Conservation (phyloP, 2,113 vertebrate genomes). For the Herpailurus yagouaroundi region DNA sequence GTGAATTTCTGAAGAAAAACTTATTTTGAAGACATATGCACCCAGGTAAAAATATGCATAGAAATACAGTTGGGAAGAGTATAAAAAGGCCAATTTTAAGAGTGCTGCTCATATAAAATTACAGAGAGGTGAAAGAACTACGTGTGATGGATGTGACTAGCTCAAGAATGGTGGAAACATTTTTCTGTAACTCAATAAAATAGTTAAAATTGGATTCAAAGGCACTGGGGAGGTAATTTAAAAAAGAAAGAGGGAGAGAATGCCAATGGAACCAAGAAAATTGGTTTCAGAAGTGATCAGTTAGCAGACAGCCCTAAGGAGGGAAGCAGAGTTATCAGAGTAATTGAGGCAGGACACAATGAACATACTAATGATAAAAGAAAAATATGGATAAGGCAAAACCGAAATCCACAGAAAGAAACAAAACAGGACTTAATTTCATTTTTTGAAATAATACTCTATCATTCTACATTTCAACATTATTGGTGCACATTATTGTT, state of each 20-base stretch:
- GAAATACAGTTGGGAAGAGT: slow-evolving; percentile 27
- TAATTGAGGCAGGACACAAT: not conserved
- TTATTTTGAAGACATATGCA: not conserved
- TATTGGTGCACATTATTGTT: not conserved
- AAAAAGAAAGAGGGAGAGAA: not conserved
- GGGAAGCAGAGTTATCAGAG: not conserved
- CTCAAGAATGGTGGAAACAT: not conserved
- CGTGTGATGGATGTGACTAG: slow-evolving; percentile 33
- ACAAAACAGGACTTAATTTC: not conserved
- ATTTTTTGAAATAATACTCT: not conserved
- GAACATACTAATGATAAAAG: not conserved
- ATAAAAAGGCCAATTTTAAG: slow-evolving; percentile 25
- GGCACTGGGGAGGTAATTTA: slow-evolving; percentile 18
- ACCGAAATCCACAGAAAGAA: not conserved
- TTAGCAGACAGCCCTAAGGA: not conserved
- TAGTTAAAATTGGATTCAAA: slow-evolving; percentile 52
- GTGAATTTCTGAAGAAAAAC: not conserved
- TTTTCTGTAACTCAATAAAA: slow-evolving; percentile 31
- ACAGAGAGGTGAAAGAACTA: not conserved
- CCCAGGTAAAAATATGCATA: slow-evolving; percentile 1
- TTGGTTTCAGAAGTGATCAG: not conserved
- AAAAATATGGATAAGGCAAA: not conserved
- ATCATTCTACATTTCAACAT: not conserved
- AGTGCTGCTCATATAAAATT: not conserved
- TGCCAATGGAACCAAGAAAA: slow-evolving; percentile 1